These are phyloP conservation scores for Lamellibrachia columna DNA, from an alignment of 2,888 invertebrate genomes.

Conservation along the genomic window DNA sequence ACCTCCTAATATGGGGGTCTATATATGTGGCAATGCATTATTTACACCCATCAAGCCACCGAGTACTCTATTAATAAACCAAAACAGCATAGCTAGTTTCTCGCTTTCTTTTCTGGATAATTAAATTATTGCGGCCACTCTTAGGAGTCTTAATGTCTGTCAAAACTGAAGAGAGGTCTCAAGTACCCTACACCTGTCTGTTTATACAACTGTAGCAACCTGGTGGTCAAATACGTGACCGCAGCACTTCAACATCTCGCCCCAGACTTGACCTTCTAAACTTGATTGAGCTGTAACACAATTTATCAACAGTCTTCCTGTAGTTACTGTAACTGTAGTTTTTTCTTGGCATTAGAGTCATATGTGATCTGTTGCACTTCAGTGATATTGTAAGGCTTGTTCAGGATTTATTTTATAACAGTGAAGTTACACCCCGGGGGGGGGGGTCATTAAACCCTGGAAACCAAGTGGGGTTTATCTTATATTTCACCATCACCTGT, in stretches of 20 bases:
- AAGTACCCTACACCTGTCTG: background rate
- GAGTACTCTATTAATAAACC: background rate
- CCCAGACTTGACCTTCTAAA: background rate
- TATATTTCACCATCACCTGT: background rate
- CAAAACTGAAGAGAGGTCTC: background rate
- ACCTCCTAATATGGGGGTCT: too few relatives aligned
- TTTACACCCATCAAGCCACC: too few relatives aligned
- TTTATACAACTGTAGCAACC: background rate
- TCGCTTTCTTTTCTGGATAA: background rate
- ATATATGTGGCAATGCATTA: too few relatives aligned
- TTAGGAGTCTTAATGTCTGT: background rate
- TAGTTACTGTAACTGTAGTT: background rate
- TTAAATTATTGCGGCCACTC: background rate
- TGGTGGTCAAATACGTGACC: background rate
- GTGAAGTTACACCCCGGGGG: background rate
- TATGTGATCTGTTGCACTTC: background rate
- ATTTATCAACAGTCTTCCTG: background rate
- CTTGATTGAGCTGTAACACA: background rate
- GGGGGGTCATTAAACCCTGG: background rate
- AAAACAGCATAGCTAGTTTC: background rate
- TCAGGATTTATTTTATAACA: background rate
- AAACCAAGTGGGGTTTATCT: background rate
- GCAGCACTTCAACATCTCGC: background rate
- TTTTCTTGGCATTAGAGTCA: background rate
- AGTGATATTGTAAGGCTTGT: slow-evolving; percentile 7